These are phyloP conservation scores for Microplitis deprimator DNA, from an alignment of 2,888 invertebrate species.

Conservation along the genomic window DNA sequence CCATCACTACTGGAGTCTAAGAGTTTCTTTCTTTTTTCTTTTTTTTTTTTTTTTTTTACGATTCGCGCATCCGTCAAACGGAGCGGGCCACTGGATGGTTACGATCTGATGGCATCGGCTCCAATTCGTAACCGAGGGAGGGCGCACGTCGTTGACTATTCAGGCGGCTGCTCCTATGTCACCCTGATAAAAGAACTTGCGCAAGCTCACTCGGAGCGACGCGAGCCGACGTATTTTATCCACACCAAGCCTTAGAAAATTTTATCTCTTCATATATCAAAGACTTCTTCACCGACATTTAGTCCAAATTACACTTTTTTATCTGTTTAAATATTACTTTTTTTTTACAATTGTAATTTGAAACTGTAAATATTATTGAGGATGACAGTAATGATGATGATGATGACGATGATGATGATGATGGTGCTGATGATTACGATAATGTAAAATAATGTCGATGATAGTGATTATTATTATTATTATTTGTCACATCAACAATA, in stretches of 20 bases:
- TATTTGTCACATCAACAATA: not conserved
- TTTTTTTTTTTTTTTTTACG: not conserved
- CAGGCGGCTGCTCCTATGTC: constrained; percentile 28
- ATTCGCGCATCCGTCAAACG: constrained; percentile 64
- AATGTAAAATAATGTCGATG: not conserved
- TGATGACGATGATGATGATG: no score
- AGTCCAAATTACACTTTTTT: no score
- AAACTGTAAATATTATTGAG: no score
- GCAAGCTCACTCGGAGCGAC: constrained; percentile 13
- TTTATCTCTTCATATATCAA: not conserved
- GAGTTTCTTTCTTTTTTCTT: constrained; percentile 30
- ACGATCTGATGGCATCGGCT: constrained; percentile 49
- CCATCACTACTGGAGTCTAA: constrained; percentile 57
- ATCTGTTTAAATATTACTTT: no score
- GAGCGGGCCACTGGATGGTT: constrained; percentile 55
- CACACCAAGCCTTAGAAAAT: constrained; percentile 1
- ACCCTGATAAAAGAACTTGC: constrained; percentile 44
- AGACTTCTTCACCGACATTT: not conserved
- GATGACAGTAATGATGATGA: no score
- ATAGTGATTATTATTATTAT: not conserved
- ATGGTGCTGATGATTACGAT: no score
- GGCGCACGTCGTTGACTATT: constrained; percentile 60
- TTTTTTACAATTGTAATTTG: no score
- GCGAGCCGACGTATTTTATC: not conserved
- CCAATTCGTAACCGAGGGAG: constrained; percentile 36